phyloP scores from a whole-genome alignment of 2,113 vertebrate genomes.

The Xyrauchen texanus region DNA sequence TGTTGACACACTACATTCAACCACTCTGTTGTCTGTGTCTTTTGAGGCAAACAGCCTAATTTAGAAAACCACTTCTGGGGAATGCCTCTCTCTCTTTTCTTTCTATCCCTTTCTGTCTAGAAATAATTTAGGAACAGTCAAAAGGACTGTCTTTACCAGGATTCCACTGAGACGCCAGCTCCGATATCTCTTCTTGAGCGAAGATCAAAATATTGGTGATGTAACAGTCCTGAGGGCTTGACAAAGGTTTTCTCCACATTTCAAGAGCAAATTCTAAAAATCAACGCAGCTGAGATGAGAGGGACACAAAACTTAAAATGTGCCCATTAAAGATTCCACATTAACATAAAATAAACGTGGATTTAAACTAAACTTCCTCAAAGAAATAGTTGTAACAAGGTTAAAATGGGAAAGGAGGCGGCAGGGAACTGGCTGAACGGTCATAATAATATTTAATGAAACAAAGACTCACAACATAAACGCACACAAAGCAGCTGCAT shows the following conservation, averaged over 20 bases:
- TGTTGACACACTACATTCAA: conserved; percentile 31
- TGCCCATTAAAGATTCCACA: conserved; percentile 16
- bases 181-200: not conserved
- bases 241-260: conserved; percentile 17
- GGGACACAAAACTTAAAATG: not conserved
- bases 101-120: not conserved
- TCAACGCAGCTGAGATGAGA: conserved; percentile 12
- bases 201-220: conserved; percentile 28
- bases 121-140: conserved; percentile 33
- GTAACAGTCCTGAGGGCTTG: conserved; percentile 12
- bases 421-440: no score
- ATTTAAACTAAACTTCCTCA: not conserved
- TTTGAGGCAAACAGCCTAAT: conserved; percentile 5
- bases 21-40: not conserved
- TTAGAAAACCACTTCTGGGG: conserved; percentile 10
- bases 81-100: conserved; percentile 20
- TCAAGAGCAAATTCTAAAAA: conserved; percentile 36
- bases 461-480: no score
- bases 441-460: no score
- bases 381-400: no score
- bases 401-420: no score
- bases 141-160: conserved; percentile 3
- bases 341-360: not conserved
- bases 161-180: not conserved
- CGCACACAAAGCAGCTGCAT: no score